Base-by-base conservation (phyloP, 2,888 invertebrate genomes). In the Campoplex capitator region DNA sequence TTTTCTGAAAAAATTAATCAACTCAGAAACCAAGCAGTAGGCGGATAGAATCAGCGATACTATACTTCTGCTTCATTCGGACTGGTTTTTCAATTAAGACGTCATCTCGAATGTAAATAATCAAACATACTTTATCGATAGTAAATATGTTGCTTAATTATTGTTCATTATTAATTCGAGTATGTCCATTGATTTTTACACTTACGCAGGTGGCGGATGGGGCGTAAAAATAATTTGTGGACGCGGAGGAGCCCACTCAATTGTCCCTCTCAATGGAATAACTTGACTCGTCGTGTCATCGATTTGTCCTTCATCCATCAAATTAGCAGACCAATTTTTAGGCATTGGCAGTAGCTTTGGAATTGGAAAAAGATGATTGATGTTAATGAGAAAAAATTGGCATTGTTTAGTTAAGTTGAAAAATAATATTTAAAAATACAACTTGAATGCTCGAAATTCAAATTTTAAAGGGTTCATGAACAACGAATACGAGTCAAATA, bases 191-290 rank as follows among this genome's bases (percentile, higher is more conserved):
- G 62, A 16, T 32, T 58, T 74, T 74, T 78, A n/a, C 86, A 94
- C 95, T 95, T 95, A 97, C 97, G 96, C 96, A 65, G 96, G 96
- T 16, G 95, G 89, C 4, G 96, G 96, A 95, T 97, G 97, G 83
- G 97, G 95, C 2, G 97, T 97, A 91, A 97, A 97, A 89, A 98
- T 98, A 77, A 98, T 97, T 94, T 98, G 98, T 51, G 97, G 96
- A 83, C 98, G 95, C 0, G 98, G 98, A 18, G 98, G 98, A 0
- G 98, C 98, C 98, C 98, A 98, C 91, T 97, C 97, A 73, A 95
- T 94, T 18, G 97, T 98, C 9, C 98, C 98, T 56, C 98, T 95
- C 35, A 97, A 94, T 38, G 96, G 95, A 65, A 95, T 95, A 89
- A 93, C 91, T 71, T 92, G 91, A 8, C 92, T 89, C 45, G 91